Base-by-base conservation (phyloP, 1,140 invertebrate species). In the Battus philenor region DNA sequence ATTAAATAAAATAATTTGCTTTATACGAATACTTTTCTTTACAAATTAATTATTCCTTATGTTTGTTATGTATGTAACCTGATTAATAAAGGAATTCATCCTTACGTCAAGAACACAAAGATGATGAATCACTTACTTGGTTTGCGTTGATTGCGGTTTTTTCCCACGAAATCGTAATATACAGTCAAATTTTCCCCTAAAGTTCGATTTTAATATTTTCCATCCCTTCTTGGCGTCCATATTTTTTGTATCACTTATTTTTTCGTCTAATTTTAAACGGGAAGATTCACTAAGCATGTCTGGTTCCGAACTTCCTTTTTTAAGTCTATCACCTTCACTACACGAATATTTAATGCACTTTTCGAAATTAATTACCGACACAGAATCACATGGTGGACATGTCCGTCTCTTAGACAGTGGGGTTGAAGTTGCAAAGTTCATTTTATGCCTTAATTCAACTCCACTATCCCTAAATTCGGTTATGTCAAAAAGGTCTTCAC, bases 221-320 rank as follows among this genome's bases (percentile, higher is more conserved):
- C 71, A 79, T 9, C 64, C 59, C 45, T 65, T 80, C 39, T 67
- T 64, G 34, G 56, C 51, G 20, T 78, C 74, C 3, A 69, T 59
- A 39, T 62, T 78, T 46, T 68, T 79, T 27, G 50, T 6, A 41
- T 50, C 29, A 54, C 57, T 20, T 11, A 46, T 13, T 20, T 48
- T 20, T 51, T 58, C 30, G 39, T 13, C 11, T 5, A 10, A 24
- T 13, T 39, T 39, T 13, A 26, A 13, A 24, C 34, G 9, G 16
- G 60, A 59, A 31, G 50, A 56, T 13, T 54, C 57, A 60, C 67
- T 72, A 2, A 76, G 54, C 43, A 81, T 74, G 41, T 82, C 68
- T n/a, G 78, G 78, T 33, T 78, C 78, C 1, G 81, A 83, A 53
- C 38, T 58, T 41, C 75, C 71, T 59, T 83, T 81, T 48, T 69